phyloP scores from a whole-genome alignment of 1,140 invertebrate species.

The Caenorhabditis latens region DNA sequence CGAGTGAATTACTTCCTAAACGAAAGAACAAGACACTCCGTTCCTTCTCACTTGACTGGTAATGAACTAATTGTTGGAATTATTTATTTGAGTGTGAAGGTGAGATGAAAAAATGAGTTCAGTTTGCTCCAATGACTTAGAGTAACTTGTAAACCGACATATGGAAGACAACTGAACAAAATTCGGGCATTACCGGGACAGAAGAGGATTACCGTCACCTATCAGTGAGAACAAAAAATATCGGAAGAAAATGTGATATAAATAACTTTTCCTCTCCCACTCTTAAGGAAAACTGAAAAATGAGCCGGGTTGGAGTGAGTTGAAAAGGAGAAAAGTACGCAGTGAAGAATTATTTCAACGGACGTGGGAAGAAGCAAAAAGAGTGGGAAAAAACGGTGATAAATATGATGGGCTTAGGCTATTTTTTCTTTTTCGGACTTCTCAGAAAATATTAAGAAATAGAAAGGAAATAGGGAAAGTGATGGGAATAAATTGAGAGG shows the following conservation, averaged over 20 bases:
- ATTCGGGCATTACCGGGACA: neutral
- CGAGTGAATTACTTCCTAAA: neutral
- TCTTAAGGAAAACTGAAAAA: neutral
- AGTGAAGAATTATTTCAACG: slow-evolving; percentile 12
- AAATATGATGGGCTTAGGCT: slow-evolving; percentile 16
- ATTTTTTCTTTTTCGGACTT: slow-evolving; percentile 13
- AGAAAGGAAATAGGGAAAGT: neutral
- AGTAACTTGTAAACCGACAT: neutral
- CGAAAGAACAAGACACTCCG: neutral
- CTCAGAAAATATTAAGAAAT: neutral
- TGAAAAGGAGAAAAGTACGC: neutral
- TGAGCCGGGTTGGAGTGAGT: neutral
- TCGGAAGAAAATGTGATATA: neutral
- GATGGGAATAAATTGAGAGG: neutral
- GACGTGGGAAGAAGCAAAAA: slow-evolving; percentile 15
- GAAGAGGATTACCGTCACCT: neutral
- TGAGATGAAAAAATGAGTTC: neutral
- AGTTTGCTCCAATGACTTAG: neutral
- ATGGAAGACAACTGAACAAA: neutral
- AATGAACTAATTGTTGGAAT: neutral
- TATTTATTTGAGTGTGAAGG: neutral
- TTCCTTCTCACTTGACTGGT: neutral
- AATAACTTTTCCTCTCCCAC: neutral
- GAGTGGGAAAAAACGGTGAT: slow-evolving; percentile 44
- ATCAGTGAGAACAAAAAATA: slow-evolving; percentile 10